A percentile compares a stretch with the other conserved stretches of the same genome.
Conservation (phyloP, 2,113 vertebrate species). For the Entomyzon cyanotis region DNA sequence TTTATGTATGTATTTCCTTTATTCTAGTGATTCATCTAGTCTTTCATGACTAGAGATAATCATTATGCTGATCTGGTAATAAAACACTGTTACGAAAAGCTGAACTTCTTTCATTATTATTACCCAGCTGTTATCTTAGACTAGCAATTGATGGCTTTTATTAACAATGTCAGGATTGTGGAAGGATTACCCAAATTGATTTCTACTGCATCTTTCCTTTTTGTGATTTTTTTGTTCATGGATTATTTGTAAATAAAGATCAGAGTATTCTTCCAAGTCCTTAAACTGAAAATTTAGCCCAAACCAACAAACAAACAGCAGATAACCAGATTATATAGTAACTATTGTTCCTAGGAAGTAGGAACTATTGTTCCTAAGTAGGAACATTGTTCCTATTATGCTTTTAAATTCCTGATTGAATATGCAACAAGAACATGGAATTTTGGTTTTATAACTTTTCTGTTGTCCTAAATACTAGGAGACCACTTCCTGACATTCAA, state of each 20-base stretch:
- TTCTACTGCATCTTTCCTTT: neutral
- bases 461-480: neutral
- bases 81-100: neutral
- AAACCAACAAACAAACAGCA: neutral
- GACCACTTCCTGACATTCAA: neutral
- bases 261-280: neutral
- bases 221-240: neutral
- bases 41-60: neutral
- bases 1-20: neutral
- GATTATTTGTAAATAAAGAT: constrained; percentile 8
- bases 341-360: neutral
- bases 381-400: too few relatives aligned
- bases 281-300: neutral
- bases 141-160: constrained; percentile 16
- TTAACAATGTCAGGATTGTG: neutral
- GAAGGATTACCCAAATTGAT: constrained; percentile 14
- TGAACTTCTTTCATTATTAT: neutral
- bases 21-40: neutral
- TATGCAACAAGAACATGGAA: neutral
- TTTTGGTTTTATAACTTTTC: neutral
- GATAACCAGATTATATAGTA: neutral
- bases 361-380: neutral
- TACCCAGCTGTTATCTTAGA: neutral
- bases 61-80: neutral
- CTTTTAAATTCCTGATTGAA: neutral